Evolutionary conservation across 2,797 vertebrate species (phyloP).

Genomic region (Amniataba percoides): DNA sequence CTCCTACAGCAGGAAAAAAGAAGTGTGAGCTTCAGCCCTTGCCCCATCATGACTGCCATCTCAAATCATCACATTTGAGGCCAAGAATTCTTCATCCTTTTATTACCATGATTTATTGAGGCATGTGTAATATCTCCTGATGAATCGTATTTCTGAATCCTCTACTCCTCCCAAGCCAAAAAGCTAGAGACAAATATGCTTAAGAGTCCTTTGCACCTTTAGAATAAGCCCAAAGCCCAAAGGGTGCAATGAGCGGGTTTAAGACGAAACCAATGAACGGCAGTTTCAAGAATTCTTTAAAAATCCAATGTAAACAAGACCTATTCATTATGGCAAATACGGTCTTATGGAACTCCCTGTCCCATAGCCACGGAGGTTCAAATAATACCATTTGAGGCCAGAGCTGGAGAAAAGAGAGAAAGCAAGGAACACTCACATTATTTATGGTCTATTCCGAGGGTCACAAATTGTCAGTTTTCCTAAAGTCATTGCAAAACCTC

Average conservation of each 20-base stretch:
- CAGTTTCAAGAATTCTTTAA: constrained; percentile 32
- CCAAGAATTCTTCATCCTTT: constrained; percentile 43
- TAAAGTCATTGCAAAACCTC: constrained; percentile 46
- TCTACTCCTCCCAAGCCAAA: constrained; percentile 43
- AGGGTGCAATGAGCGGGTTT: constrained; percentile 36
- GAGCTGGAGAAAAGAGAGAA: constrained; percentile 40
- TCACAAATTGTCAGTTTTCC: constrained; percentile 62
- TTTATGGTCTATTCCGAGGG: constrained; percentile 51
- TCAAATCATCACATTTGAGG: constrained; percentile 15
- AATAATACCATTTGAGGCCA: constrained; percentile 52
- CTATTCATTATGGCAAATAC: constrained; percentile 62
- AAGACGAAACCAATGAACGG: constrained; percentile 34
- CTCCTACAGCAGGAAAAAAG: neutral
- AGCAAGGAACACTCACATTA: constrained; percentile 48
- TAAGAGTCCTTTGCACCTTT: constrained; percentile 48
- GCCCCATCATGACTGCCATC: constrained; percentile 5
- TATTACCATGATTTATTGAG: constrained; percentile 42
- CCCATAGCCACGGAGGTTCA: constrained; percentile 35
- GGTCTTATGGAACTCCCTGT: constrained; percentile 52
- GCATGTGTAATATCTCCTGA: constrained; percentile 35
- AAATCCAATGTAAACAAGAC: constrained; percentile 57
- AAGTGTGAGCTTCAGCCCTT: neutral
- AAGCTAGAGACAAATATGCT: constrained; percentile 52
- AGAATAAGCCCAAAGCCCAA: constrained; percentile 34
- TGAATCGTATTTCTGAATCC: constrained; percentile 53